Evolutionary conservation across 2,888 invertebrate species (phyloP).

Genomic region (Megamerina dolium): DNA sequence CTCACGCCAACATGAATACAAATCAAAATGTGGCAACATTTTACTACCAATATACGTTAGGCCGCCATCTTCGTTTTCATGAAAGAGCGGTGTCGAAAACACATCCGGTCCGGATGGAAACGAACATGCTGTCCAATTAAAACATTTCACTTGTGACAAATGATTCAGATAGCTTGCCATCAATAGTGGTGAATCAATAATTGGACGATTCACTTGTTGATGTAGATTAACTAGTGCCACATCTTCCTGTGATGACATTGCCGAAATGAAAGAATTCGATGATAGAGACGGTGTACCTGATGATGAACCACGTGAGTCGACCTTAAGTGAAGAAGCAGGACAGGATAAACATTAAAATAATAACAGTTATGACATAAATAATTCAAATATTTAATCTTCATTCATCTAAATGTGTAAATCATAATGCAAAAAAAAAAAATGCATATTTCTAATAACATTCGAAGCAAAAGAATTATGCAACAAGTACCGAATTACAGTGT

Average conservation of each 20-base stretch:
- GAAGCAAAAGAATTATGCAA: too few species aligned
- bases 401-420: background rate
- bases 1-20: slow-evolving; percentile 49
- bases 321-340: slow-evolving; percentile 29
- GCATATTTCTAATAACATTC: too few species aligned
- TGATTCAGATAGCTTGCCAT: slow-evolving; percentile 94
- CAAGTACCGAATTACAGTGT: too few species aligned
- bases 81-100: slow-evolving; percentile 74
- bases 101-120: slow-evolving; percentile 68
- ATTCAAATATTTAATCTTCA: background rate
- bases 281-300: slow-evolving; percentile 77
- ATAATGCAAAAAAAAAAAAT: background rate
- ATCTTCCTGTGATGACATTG: slow-evolving; percentile 88
- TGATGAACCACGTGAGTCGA: slow-evolving; percentile 54
- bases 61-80: slow-evolving; percentile 67
- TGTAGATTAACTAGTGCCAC: slow-evolving; percentile 87
- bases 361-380: background rate
- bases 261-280: slow-evolving; percentile 81
- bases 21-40: slow-evolving; percentile 67
- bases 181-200: slow-evolving; percentile 85
- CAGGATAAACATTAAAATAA: background rate
- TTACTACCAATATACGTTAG: slow-evolving; percentile 70
- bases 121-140: slow-evolving; percentile 71
- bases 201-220: slow-evolving; percentile 87
- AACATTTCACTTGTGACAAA: slow-evolving; percentile 68